Evolutionary conservation across 1,140 invertebrate species (phyloP).

Genomic region (Bombus picipes): DNA sequence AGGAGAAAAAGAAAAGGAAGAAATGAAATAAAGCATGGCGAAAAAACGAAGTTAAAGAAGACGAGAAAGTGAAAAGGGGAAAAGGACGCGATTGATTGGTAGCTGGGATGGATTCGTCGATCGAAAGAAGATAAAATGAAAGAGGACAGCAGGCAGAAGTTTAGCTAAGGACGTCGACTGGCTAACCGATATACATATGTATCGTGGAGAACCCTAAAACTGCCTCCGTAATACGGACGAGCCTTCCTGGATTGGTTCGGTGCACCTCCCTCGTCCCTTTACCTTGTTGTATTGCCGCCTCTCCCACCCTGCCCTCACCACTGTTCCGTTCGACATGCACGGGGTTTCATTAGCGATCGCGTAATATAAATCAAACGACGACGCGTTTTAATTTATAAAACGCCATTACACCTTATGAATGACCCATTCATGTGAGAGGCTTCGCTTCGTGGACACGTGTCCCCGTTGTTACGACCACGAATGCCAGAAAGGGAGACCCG

Average conservation of each 20-base stretch:
- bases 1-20: not conserved
- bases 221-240: slow-evolving; percentile 12
- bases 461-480: slow-evolving; percentile 46
- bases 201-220: slow-evolving; percentile 54
- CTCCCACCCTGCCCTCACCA: not conserved
- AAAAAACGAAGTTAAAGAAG: not conserved
- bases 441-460: slow-evolving; percentile 55
- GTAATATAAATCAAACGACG: slow-evolving; percentile 70
- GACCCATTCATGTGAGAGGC: slow-evolving; percentile 67
- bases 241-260: slow-evolving; percentile 12
- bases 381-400: slow-evolving; percentile 71
- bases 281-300: not conserved
- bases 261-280: not conserved
- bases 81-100: not conserved
- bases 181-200: slow-evolving; percentile 33
- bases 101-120: not conserved
- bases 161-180: slow-evolving; percentile 3
- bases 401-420: slow-evolving; percentile 69
- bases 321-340: slow-evolving; percentile 6
- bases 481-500: slow-evolving; percentile 21
- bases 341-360: slow-evolving; percentile 68
- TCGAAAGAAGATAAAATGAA: not conserved
- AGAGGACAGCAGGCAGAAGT: not conserved
- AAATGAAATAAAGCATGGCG: not conserved
- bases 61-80: slow-evolving; percentile 10